Evolutionary conservation across 2,797 vertebrate species (phyloP), one percentile per base, ranked within the genome.

Genomic region (Emys orbicularis): DNA sequence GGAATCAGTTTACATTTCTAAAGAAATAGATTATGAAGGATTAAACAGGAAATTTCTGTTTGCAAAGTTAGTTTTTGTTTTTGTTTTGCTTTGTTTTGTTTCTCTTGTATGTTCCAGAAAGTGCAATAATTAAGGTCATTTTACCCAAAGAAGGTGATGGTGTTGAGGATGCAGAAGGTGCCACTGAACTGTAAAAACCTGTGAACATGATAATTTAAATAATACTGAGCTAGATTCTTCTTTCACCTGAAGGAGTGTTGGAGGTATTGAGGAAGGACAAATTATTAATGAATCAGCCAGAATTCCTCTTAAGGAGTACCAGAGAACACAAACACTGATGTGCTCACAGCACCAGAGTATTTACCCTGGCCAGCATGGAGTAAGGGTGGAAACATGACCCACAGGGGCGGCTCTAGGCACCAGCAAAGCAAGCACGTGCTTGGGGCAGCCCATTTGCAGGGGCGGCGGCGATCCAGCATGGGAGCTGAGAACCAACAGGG

Each of bases 1-100:
- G 72, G 95, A 97, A 96, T 96, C 84, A 97, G 88, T 95, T 96
- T 59, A 80, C 92, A 85, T 86, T 97, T 92, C 87, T 93, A 76
- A 57, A 92, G 92, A 94, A 94, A 95, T 93, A 12, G 19, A 80
- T 84, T 94, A 15, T 95, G 93, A 96, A 81, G 95, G 93, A 96
- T 65, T 93, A 96, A 92, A 95, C 72, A 77, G 49, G 76, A 91
- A 95, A 95, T 87, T 49, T 79, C 11, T 47, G 84, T 57, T 86
- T 92, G 93, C 34, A 91, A 90, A 95, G 96, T 12, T 49, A 11
- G 49, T 49, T 49, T 49, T 49, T 12, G 47, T 34, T 27, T 12
- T 3, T 59, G 21, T 21, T 18, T 19, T 16, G 29, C 27, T 59
- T 59, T 61, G 81, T 49, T 79, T 88, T n/a, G 72, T 86, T 87